Base-by-base conservation (phyloP, 2,797 vertebrate genomes). In the Gymnodraco acuticeps region DNA sequence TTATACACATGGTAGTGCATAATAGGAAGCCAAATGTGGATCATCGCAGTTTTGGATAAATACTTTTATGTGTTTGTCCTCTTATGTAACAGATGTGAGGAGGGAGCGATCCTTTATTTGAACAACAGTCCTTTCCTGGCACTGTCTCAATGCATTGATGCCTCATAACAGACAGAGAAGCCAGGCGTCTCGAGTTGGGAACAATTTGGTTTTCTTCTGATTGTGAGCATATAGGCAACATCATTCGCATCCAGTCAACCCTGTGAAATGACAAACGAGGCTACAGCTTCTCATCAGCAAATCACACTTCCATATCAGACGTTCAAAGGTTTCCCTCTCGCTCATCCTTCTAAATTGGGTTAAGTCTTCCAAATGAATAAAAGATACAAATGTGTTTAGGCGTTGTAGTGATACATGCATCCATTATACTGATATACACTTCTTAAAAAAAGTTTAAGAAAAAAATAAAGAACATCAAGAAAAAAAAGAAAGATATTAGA, bases 331-430 rank as follows among this genome's bases (percentile, higher is more conserved):
- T 70, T 65, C 70, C 72, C 68, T 2, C 71, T 86, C 56, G 14
- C 85, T 82, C 77, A 2, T 64, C 64, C 51, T 73, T 89, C 78
- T 73, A 14, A 56, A 67, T 75, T 3, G 45, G 77, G 79, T 75
- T 91, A 91, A 85, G 85, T 89, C 86, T 83, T 91, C 51, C 73
- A 80, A 86, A 82, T 83, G 75, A 90, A 78, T 81, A 83, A 82
- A 45, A 88, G 85, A 93, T 91, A 90, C 90, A 91, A 93, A 88
- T 75, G 82, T 89, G 84, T 89, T 78, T 93, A 94, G 87, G 92
- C 89, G 89, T 93, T 95, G 95, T 97, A 97, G 96, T 95, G 96
- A 97, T 95, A 96, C 97, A 98, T 97, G 96, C 97, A 97, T 94
- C 92, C 92, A 82, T 93, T 94, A 95, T 94, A 94, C 88, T 89